Percentiles rank a stretch among this genome's conserved stretches.
Evolutionary conservation across 2,113 vertebrate species (phyloP).

Genomic region (Urocolius indicus): DNA sequence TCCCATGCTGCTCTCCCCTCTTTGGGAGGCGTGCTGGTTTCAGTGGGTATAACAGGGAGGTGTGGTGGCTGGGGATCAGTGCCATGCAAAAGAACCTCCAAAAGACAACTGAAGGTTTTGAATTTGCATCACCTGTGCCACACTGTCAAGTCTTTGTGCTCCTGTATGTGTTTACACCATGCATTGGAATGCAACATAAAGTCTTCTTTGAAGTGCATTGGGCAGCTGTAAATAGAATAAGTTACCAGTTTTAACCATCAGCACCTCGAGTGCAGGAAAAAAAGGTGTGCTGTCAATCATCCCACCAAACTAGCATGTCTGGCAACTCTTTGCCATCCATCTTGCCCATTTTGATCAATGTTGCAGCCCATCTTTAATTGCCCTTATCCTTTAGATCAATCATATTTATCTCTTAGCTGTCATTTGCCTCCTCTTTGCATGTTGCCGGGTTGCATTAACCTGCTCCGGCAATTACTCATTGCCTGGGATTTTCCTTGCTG

Average conservation of each 20-base stretch:
- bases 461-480: neutral
- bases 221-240: neutral
- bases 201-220: neutral
- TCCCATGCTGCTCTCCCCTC: accelerated
- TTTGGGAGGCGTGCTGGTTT: accelerated
- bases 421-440: neutral
- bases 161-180: neutral
- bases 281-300: neutral
- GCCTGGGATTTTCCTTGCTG: neutral
- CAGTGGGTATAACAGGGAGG: accelerated
- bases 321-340: neutral
- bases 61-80: neutral
- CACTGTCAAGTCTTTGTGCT: neutral
- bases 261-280: neutral
- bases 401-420: constrained; percentile 17
- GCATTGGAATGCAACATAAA: neutral
- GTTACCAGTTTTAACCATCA: neutral
- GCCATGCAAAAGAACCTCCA: neutral
- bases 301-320: neutral
- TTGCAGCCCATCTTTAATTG: constrained; percentile 45
- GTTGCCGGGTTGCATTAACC: neutral
- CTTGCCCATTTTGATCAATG: neutral
- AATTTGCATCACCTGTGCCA: neutral
- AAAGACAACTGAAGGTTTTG: neutral
- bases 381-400: constrained; percentile 5